Conservation (phyloP, 1,140 invertebrate genomes). For the Zeugodacus cucurbitae region DNA sequence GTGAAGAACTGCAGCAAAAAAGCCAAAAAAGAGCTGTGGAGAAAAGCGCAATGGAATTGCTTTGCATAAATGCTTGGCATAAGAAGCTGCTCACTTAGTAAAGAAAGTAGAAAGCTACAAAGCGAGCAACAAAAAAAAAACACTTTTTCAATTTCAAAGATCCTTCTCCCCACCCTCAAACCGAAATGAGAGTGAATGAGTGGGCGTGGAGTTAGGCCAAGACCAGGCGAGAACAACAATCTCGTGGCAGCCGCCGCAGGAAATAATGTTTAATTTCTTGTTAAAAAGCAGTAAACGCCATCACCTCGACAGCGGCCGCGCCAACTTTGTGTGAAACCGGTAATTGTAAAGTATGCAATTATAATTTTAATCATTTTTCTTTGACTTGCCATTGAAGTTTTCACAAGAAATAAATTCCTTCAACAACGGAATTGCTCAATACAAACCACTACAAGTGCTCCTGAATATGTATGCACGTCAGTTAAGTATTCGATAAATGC, state of each 20-base stretch:
- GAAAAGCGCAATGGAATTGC: neutral
- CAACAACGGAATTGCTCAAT: neutral
- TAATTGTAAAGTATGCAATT: slow-evolving; percentile 39
- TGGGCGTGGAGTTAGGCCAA: neutral
- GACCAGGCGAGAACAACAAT: neutral
- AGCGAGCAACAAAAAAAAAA: neutral
- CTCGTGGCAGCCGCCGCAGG: neutral
- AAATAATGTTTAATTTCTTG: slow-evolving; percentile 26
- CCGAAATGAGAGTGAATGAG: neutral
- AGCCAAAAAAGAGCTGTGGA: neutral
- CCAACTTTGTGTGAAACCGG: neutral
- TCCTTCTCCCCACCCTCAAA: neutral
- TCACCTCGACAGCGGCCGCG: neutral
- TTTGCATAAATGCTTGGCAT: neutral
- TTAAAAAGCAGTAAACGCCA: slow-evolving; percentile 21
- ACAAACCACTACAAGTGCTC: neutral
- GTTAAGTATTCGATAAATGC: slow-evolving; percentile 11
- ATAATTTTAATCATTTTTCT: slow-evolving; percentile 39
- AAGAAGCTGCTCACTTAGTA: neutral
- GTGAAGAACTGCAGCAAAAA: neutral
- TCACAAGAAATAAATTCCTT: slow-evolving; percentile 7
- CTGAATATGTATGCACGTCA: neutral
- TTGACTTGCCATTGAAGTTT: slow-evolving; percentile 29
- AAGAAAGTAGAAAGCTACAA: neutral
- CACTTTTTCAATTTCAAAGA: neutral